These are phyloP conservation scores for Meloidogyne chitwoodi DNA, from an alignment of 1,140 invertebrate species.

Conservation along the genomic window DNA sequence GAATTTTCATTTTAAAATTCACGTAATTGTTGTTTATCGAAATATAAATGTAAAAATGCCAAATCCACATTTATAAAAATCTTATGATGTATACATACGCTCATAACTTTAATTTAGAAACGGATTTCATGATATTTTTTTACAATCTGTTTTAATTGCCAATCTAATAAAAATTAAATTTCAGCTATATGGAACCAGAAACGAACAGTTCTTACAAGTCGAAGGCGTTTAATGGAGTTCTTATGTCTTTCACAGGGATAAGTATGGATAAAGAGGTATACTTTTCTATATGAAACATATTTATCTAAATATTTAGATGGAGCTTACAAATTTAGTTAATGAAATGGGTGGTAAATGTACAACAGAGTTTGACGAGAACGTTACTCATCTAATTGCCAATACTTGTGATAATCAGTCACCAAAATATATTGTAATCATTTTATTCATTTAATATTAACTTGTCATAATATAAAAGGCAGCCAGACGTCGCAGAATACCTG, in stretches of 20 bases:
- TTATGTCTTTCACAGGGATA: neutral
- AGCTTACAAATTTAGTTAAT: neutral
- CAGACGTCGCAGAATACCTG: neutral
- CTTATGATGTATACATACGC: too few relatives aligned
- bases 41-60: too few relatives aligned
- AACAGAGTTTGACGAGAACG: neutral
- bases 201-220: neutral
- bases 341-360: neutral
- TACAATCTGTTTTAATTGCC: too few relatives aligned
- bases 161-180: too few relatives aligned
- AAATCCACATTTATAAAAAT: too few relatives aligned
- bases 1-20: too few relatives aligned
- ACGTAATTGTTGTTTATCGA: too few relatives aligned
- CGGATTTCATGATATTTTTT: too few relatives aligned
- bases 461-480: conserved; percentile 5
- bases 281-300: neutral
- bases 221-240: neutral
- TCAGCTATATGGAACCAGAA: neutral
- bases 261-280: neutral
- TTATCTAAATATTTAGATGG: neutral
- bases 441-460: neutral
- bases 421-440: conserved; percentile 9
- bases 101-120: too few relatives aligned
- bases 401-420: conserved; percentile 7
- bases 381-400: conserved; percentile 17